Evolutionary conservation across 2,113 vertebrate species (phyloP).

Genomic region (Gallinago jamesoni): DNA sequence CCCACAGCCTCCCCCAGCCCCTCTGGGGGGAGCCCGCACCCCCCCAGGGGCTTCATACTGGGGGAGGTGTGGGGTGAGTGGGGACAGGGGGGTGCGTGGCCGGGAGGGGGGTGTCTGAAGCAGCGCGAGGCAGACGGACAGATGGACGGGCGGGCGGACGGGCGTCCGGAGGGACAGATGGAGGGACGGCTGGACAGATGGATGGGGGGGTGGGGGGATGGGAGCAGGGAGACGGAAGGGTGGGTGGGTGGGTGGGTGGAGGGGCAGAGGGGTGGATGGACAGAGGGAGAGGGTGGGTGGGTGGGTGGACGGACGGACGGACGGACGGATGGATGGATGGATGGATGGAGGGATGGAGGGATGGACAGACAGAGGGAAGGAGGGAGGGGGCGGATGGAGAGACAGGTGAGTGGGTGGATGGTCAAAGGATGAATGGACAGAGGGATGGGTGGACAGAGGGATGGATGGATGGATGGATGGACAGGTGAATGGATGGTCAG

Average conservation of each 20-base stretch:
- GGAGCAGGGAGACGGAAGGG: not conserved
- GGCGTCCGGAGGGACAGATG: not conserved
- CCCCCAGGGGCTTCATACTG: not conserved
- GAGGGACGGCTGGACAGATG: not conserved
- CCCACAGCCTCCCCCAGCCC: not conserved
- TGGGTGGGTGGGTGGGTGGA: not conserved
- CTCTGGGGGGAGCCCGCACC: not conserved
- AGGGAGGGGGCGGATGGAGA: not conserved
- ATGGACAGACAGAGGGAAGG: rapidly evolving
- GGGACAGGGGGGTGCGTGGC: not conserved
- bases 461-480: not conserved
- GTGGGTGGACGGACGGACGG: not conserved
- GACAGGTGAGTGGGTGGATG: too few relatives aligned
- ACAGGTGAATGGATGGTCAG: too few relatives aligned
- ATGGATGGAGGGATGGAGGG: rapidly evolving
- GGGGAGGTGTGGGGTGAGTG: not conserved
- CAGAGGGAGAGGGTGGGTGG: not conserved
- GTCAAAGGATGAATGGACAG: too few relatives aligned
- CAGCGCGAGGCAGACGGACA: not conserved
- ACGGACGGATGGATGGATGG: too few relatives aligned
- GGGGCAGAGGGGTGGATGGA: not conserved
- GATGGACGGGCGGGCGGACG: not conserved
- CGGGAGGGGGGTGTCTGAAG: not conserved
- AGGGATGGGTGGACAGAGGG: not conserved
- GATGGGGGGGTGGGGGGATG: not conserved